Percentiles rank a stretch among this genome's conserved stretches.
phyloP scores from a whole-genome alignment of 2,888 invertebrate genomes.

The Nemapogon koenigi region DNA sequence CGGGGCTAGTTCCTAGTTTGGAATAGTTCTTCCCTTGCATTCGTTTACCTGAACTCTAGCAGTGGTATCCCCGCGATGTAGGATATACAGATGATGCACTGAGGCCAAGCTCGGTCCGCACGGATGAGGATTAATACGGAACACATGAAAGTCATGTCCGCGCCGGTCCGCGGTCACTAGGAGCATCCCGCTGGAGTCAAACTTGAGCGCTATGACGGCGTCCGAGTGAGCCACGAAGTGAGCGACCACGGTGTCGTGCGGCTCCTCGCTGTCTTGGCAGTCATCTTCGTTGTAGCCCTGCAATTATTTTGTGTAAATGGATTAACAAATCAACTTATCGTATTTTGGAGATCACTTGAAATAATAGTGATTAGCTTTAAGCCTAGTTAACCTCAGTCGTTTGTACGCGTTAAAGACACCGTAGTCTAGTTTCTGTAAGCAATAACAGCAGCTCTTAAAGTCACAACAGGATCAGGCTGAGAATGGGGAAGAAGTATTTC shows the following conservation, averaged over 20 bases:
- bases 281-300: slow-evolving; percentile 60
- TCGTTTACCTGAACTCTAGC: slow-evolving; percentile 81
- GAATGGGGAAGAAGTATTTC: too few species aligned
- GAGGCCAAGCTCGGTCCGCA: slow-evolving; percentile 85
- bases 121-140: slow-evolving; percentile 92
- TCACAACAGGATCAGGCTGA: too few species aligned
- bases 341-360: too few species aligned
- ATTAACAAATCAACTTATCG: too few species aligned
- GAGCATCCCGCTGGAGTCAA: slow-evolving; percentile 89
- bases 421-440: too few species aligned
- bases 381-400: too few species aligned
- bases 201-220: slow-evolving; percentile 87
- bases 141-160: slow-evolving; percentile 96
- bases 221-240: slow-evolving; percentile 90
- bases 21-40: not conserved
- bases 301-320: too few species aligned
- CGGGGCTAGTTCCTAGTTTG: too few species aligned
- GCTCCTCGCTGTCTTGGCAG: slow-evolving; percentile 67
- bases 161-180: slow-evolving; percentile 90
- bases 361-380: too few species aligned
- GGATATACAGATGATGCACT: slow-evolving; percentile 92
- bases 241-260: slow-evolving; percentile 79
- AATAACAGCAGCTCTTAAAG: too few species aligned
- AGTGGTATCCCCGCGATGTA: slow-evolving; percentile 95
- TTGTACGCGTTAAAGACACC: too few species aligned